Conservation (phyloP, 2,113 vertebrate species). For the Bos taurus region ARS-UCD2.0 NC_037333.1:77505501-77506000, state of each 20-base stretch:
- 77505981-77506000: background rate
- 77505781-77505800: background rate
- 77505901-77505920: background rate
- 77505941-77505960: background rate
- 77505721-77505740: background rate
- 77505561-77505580: conserved; percentile 97
- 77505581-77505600: conserved; percentile 95
- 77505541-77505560: conserved; percentile 98
- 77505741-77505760: background rate
- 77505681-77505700: background rate
- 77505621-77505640: background rate
- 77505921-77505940: background rate
- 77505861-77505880: background rate
- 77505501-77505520: conserved; percentile 97
- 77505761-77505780: background rate
- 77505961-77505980: background rate
- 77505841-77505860: background rate
- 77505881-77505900: background rate
- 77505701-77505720: background rate
- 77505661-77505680: background rate
- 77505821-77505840: background rate
- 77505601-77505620: background rate
- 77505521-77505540: conserved; percentile 97
- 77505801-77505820: background rate
- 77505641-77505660: background rate